These are phyloP conservation scores for Oxycera nigricornis DNA, from an alignment of 2,888 invertebrate genomes.

Conservation along the genomic window DNA sequence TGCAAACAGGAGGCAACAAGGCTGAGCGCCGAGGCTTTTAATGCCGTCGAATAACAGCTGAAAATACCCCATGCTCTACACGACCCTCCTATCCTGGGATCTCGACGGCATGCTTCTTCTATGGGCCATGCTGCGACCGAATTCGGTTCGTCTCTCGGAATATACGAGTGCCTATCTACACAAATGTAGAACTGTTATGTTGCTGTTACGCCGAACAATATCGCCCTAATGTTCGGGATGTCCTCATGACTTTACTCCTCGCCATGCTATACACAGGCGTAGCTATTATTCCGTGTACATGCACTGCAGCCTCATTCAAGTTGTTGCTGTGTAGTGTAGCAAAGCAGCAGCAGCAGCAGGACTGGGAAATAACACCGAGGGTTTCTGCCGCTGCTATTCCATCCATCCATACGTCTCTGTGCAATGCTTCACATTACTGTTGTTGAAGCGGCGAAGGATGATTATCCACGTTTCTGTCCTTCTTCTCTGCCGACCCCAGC, in stretches of 20 bases:
- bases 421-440: not conserved
- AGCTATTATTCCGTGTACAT: not conserved
- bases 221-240: slow-evolving; percentile 13
- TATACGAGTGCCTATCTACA: not conserved
- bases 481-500: not conserved
- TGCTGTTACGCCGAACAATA: slow-evolving; percentile 3
- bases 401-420: not conserved
- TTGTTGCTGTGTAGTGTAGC: slow-evolving; percentile 21
- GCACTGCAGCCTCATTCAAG: not conserved
- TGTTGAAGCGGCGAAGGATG: slow-evolving; percentile 13
- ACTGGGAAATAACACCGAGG: slow-evolving; percentile 36
- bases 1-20: slow-evolving; percentile 16
- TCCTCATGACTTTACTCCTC: not conserved
- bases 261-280: not conserved
- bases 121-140: slow-evolving; percentile 15
- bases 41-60: slow-evolving; percentile 39
- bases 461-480: not conserved
- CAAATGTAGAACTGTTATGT: slow-evolving; percentile 6
- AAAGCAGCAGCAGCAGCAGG: slow-evolving; percentile 32
- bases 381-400: slow-evolving; percentile 18
- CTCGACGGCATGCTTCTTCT: slow-evolving; percentile 7
- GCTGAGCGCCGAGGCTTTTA: slow-evolving; percentile 25
- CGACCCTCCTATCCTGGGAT: slow-evolving; percentile 27
- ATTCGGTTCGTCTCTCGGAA: not conserved
- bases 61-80: slow-evolving; percentile 35